A percentile compares a stretch with the other conserved stretches of the same genome.
These are phyloP conservation scores for Trigoniulus corallinus DNA, from an alignment of 1,140 invertebrate species.

Conservation along the genomic window DNA sequence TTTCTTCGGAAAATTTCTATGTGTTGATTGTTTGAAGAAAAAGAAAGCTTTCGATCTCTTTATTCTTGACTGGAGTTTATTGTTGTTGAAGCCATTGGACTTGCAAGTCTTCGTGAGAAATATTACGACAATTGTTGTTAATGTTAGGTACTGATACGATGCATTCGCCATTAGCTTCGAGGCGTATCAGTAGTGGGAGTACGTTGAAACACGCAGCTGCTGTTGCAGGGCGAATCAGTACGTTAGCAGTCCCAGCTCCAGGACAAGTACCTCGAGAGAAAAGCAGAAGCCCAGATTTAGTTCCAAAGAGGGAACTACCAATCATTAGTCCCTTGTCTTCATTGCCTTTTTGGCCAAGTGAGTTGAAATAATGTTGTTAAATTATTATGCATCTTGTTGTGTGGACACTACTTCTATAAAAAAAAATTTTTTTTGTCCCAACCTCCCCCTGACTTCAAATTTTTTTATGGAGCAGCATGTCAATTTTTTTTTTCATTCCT, in stretches of 20 bases:
- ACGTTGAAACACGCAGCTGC: constrained; percentile 14
- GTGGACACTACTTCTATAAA: not conserved
- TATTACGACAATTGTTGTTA: too few relatives aligned
- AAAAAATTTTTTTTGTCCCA: too few relatives aligned
- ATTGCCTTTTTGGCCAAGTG: constrained; percentile 72
- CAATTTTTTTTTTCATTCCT: too few relatives aligned
- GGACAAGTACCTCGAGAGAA: constrained; percentile 7
- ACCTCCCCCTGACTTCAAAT: too few relatives aligned
- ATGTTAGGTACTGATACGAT: too few relatives aligned
- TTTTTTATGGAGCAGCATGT: too few relatives aligned
- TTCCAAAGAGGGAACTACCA: constrained; percentile 48
- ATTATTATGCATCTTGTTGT: not conserved
- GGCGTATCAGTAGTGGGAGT: constrained; percentile 20
- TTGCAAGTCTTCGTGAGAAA: too few relatives aligned
- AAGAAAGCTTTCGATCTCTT: too few relatives aligned
- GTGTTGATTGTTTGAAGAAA: too few relatives aligned
- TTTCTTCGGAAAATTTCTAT: too few relatives aligned
- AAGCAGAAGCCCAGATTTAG: constrained; percentile 22
- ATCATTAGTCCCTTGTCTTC: constrained; percentile 78
- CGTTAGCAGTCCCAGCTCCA: constrained; percentile 4
- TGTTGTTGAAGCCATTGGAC: too few relatives aligned
- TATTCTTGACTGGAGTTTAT: too few relatives aligned
- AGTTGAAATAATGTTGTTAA: constrained; percentile 21
- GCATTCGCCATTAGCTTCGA: constrained; percentile 18
- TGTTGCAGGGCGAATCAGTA: constrained; percentile 1